A percentile compares a stretch with the other conserved stretches of the same genome.
Evolutionary conservation across 2,113 vertebrate species (phyloP).

Genomic region (Chelonoidis abingdonii): DNA sequence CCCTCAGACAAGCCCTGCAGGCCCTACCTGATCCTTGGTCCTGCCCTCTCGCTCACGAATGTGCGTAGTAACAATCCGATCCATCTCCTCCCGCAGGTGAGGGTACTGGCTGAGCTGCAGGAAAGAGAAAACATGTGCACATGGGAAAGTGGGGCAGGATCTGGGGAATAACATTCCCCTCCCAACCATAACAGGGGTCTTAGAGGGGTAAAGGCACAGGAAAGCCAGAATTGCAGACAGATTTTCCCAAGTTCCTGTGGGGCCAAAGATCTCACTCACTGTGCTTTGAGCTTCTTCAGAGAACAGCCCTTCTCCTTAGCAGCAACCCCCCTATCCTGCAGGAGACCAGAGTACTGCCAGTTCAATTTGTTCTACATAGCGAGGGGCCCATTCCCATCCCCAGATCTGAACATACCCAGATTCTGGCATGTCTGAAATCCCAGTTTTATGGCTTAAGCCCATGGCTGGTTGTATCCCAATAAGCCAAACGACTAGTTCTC

Average conservation of each 20-base stretch:
- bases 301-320: not conserved
- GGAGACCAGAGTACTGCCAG: not conserved
- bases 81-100: conserved; percentile 96
- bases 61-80: conserved; percentile 96
- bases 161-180: conserved; percentile 30
- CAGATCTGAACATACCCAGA: not conserved
- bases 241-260: conserved; percentile 63
- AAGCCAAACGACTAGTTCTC: not conserved
- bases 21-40: conserved; percentile 92
- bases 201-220: conserved; percentile 36
- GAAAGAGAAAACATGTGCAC: conserved; percentile 75
- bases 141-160: conserved; percentile 67
- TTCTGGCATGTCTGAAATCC: not conserved
- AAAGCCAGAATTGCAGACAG: conserved; percentile 61
- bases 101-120: conserved; percentile 97
- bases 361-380: not conserved
- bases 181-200: conserved; percentile 10
- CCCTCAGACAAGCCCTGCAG: not conserved
- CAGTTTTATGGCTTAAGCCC: not conserved
- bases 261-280: not conserved
- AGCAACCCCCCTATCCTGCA: not conserved
- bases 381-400: not conserved
- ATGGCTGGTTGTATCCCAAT: not conserved
- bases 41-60: conserved; percentile 96
- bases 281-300: not conserved